phyloP scores from a whole-genome alignment of 2,797 vertebrate species.

The Champsocephalus esox region DNA sequence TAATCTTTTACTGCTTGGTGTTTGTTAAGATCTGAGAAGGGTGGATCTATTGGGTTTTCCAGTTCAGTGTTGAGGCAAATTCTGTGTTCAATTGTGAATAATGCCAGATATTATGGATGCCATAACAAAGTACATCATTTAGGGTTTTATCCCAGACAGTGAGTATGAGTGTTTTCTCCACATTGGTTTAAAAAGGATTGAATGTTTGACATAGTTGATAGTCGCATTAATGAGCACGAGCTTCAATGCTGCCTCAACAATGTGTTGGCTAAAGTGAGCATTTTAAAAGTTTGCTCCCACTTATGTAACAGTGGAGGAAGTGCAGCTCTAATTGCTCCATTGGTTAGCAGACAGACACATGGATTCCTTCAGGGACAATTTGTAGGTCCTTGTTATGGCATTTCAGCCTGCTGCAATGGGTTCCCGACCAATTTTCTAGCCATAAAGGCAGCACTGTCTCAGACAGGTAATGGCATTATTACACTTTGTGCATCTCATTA shows the following conservation, averaged over 20 bases:
- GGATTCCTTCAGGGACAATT: constrained; percentile 56
- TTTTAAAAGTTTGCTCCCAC: constrained; percentile 30
- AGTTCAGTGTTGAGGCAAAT: background rate
- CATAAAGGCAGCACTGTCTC: constrained; percentile 53
- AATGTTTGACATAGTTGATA: background rate
- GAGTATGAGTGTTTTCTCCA: background rate
- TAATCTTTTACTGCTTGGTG: background rate
- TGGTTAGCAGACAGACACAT: constrained; percentile 50
- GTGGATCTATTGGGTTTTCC: background rate
- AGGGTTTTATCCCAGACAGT: background rate
- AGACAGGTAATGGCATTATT: constrained; percentile 63
- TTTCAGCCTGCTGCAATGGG: constrained; percentile 60
- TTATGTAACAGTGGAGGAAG: constrained; percentile 37
- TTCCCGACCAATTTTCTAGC: constrained; percentile 56
- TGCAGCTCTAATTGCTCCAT: constrained; percentile 43
- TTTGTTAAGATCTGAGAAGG: background rate
- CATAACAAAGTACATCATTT: background rate
- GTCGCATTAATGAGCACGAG: background rate
- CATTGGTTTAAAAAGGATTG: background rate
- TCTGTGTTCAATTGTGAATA: background rate
- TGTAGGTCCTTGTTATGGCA: constrained; percentile 58
- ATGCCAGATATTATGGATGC: background rate
- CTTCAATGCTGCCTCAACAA: constrained; percentile 5
- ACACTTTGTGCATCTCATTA: constrained; percentile 62
- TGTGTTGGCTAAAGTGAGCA: constrained; percentile 12